phyloP scores from a whole-genome alignment of 2,797 vertebrate genomes.

The Helicolenus hilgendorfi region DNA sequence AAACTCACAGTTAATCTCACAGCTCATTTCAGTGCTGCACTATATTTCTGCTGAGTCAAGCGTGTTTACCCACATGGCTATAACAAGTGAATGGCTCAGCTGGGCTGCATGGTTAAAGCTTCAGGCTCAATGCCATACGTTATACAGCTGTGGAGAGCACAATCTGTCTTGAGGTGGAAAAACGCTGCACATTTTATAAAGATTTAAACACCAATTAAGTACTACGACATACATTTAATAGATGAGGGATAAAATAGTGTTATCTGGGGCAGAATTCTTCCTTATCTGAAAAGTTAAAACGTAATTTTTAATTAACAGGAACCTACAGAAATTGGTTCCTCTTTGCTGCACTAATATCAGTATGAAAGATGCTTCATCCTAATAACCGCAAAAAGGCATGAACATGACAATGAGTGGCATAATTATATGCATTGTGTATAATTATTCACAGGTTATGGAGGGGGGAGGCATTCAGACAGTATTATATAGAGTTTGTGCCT shows the following conservation, averaged over 20 bases:
- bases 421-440: not conserved
- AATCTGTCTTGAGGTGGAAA: conserved; percentile 34
- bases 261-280: not conserved
- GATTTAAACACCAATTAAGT: conserved; percentile 57
- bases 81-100: conserved; percentile 53
- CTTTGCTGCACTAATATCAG: not conserved
- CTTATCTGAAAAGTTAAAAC: not conserved
- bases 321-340: not conserved
- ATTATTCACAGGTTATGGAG: not conserved
- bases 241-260: not conserved
- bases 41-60: conserved; percentile 75
- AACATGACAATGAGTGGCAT: not conserved
- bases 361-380: not conserved
- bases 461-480: too few relatives aligned
- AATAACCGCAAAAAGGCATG: not conserved
- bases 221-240: conserved; percentile 26
- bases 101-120: conserved; percentile 45
- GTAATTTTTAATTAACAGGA: conserved; percentile 1
- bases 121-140: conserved; percentile 51
- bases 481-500: not conserved
- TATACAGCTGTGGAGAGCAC: conserved; percentile 39
- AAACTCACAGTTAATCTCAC: conserved; percentile 55
- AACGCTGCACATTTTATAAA: conserved; percentile 40
- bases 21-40: conserved; percentile 39
- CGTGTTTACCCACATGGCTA: conserved; percentile 47